These are phyloP conservation scores for Buphagus erythrorhynchus DNA, from an alignment of 2,797 vertebrate genomes.

Conservation along the genomic window DNA sequence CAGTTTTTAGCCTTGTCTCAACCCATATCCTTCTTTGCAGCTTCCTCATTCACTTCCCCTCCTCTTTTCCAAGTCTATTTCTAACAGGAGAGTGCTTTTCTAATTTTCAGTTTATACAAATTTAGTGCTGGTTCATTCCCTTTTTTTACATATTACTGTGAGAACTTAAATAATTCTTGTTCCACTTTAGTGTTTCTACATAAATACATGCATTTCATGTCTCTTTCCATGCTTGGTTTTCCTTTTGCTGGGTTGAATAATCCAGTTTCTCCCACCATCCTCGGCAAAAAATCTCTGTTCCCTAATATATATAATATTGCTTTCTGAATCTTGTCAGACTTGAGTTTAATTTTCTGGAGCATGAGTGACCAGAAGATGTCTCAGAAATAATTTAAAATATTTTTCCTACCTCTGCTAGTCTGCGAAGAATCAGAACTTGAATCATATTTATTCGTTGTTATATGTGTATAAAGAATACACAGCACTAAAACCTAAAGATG, in stretches of 20 bases:
- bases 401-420: neutral
- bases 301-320: neutral
- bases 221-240: neutral
- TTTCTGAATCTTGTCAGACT: neutral
- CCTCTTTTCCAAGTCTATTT: neutral
- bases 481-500: neutral
- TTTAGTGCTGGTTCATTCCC: neutral
- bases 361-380: neutral
- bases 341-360: neutral
- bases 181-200: neutral
- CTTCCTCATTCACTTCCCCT: neutral
- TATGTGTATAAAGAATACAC: rapidly evolving
- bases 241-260: neutral
- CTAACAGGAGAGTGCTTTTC: neutral
- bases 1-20: neutral
- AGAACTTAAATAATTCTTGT: neutral
- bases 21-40: neutral
- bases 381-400: neutral
- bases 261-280: neutral
- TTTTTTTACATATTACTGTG: neutral
- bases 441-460: neutral
- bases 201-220: neutral
- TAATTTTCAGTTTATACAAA: neutral
- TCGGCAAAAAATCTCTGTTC: neutral
- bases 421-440: neutral